Conservation (phyloP, 2,797 vertebrate genomes). For the Cottoperca gobio region DNA sequence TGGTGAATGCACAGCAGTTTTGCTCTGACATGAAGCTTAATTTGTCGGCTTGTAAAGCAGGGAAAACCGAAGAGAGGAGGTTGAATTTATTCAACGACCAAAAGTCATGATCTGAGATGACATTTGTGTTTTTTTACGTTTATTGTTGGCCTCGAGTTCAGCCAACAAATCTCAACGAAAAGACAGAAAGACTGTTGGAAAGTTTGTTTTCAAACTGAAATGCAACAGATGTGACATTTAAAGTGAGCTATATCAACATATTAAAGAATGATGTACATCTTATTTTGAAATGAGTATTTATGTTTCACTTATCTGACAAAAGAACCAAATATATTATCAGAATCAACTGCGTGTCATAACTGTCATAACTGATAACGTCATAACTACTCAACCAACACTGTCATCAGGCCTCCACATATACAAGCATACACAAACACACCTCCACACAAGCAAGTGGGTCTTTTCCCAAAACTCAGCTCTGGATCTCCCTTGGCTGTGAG, state of each 20-base stretch:
- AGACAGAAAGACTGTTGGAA: not conserved
- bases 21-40: not conserved
- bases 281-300: not conserved
- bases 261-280: not conserved
- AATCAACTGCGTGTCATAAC: not conserved
- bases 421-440: not conserved
- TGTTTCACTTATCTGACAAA: not conserved
- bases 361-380: not conserved
- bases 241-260: not conserved
- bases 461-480: conserved; percentile 47
- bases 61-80: conserved; percentile 7
- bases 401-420: not conserved
- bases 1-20: not conserved
- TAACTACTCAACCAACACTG: not conserved
- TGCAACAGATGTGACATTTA: not conserved
- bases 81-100: conserved; percentile 8
- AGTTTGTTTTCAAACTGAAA: conserved; percentile 15
- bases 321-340: not conserved
- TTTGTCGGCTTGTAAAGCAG: not conserved
- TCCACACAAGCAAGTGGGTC: conserved; percentile 20
- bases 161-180: conserved; percentile 8
- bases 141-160: conserved; percentile 14
- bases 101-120: conserved; percentile 7
- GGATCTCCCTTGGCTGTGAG: conserved; percentile 56
- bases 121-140: conserved; percentile 10